Evolutionary conservation across 92 coral and sea anemone species (phyloP).

Genomic region (Zoanthus gigantus): DNA sequence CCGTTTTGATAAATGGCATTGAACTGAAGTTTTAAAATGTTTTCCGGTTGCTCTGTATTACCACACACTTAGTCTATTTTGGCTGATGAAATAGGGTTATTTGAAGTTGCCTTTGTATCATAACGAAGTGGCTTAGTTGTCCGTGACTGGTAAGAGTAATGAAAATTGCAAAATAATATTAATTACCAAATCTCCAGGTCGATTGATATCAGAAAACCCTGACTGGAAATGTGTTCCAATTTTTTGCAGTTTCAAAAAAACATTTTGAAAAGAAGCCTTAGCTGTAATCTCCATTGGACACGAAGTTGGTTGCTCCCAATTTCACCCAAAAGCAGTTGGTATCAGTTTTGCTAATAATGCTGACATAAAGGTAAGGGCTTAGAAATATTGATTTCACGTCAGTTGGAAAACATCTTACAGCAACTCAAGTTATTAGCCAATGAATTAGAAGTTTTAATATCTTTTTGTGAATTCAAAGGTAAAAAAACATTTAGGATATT

Average conservation of each 20-base stretch:
- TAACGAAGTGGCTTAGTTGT: conserved; percentile 11
- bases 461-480: conserved; percentile 7
- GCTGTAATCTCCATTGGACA: not conserved
- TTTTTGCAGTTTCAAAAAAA: not conserved
- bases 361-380: conserved; percentile 12
- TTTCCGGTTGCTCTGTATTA: conserved; percentile 14
- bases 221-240: conserved; percentile 8
- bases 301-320: conserved; percentile 5
- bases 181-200: conserved; percentile 11
- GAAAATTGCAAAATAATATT: conserved; percentile 13
- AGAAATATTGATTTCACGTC: not conserved
- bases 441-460: conserved; percentile 18
- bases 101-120: not conserved
- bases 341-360: conserved; percentile 10
- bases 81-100: not conserved
- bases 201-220: conserved; percentile 13
- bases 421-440: conserved; percentile 3
- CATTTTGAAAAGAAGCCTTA: not conserved
- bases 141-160: conserved; percentile 19
- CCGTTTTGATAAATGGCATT: no score
- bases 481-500: not conserved
- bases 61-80: not conserved
- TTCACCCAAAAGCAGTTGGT: not conserved
- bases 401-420: no score
- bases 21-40: not conserved